Evolutionary conservation across 2,888 invertebrate species (phyloP), one percentile per base, ranked within the genome.

Genomic region (Tricholauxania praeusta): DNA sequence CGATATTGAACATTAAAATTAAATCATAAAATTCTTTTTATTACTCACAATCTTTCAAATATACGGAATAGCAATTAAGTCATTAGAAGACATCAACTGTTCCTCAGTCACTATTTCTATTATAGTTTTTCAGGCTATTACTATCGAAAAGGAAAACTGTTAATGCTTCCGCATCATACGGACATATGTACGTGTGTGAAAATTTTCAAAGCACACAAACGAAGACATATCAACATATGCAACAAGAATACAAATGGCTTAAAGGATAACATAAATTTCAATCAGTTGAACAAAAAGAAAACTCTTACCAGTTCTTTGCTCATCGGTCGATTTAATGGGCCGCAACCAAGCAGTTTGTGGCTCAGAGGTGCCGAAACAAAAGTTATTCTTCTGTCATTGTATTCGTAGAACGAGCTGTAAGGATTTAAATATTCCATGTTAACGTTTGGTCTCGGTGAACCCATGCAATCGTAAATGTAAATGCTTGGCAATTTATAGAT

Each of bases 401-500:
- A 39, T 39, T 39, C 10, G 39, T 39, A 39, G 8, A 1, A 39
- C 39, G n/a, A 47, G 47, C 63, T 39, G 63, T n/a, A 51, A 64
- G 64, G 51, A 64, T 49, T 64, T 64, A 64, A 64, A 64, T 64
- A 39, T 64, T 49, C 51, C 64, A 51, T 51, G 64, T 64, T 64
- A 64, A 64, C 64, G 64, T 14, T 51, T 49, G 64, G 17, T 51
- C 19, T 64, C 49, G 68, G 28, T 59, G 53, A 62, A 57, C 60
- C 39, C 71, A 60, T 66, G 60, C 71, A 66, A 70, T 49, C 65
- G 65, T 73, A 60, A 70, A 73, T 55, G 70, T 72, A 57, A 72
- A 63, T 68, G 64, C 69, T 52, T 53, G 70, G 70, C 65, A 70
- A 73, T 73, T 73, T 65, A 73, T 73, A 52, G 73, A 60, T 62